A percentile compares a stretch with the other conserved stretches of the same genome.
Evolutionary conservation across 1,140 invertebrate species (phyloP).

Genomic region (Chlorops oryzae): DNA sequence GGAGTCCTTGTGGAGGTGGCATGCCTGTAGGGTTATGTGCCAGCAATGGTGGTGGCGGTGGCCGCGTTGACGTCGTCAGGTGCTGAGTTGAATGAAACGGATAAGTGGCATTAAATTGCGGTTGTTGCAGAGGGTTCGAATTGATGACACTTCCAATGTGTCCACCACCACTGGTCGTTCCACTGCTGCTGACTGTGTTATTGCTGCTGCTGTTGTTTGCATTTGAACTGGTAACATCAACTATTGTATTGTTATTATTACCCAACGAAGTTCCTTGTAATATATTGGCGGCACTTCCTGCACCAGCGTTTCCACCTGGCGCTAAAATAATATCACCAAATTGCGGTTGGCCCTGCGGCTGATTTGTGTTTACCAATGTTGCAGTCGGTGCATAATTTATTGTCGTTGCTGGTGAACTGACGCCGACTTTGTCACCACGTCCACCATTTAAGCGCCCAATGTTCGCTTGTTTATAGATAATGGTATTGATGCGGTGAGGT

Average conservation of each 20-base stretch:
- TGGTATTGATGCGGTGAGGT: constrained; percentile 8
- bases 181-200: constrained; percentile 13
- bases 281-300: constrained; percentile 21
- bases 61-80: constrained; percentile 56
- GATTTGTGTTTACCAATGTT: constrained; percentile 24
- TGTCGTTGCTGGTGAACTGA: constrained; percentile 9
- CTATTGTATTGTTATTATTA: constrained; percentile 14
- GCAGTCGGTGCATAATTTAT: neutral
- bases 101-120: constrained; percentile 28
- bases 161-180: constrained; percentile 3
- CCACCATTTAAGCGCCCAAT: constrained; percentile 33
- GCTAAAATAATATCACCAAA: constrained; percentile 14
- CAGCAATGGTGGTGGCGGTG: constrained; percentile 59
- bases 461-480: constrained; percentile 11
- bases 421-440: constrained; percentile 14
- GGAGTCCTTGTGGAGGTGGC: constrained; percentile 45
- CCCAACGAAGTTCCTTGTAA: constrained; percentile 14
- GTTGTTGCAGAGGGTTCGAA: constrained; percentile 17
- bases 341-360: constrained; percentile 13
- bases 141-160: constrained; percentile 14
- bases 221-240: constrained; percentile 7
- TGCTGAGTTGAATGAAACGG: constrained; percentile 43
- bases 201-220: constrained; percentile 12
- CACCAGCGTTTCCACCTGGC: constrained; percentile 7
- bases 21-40: constrained; percentile 45